Evolutionary conservation across 1,140 invertebrate genomes (phyloP), one percentile per base, ranked within the genome.

Genomic region (Pomacea maculata): DNA sequence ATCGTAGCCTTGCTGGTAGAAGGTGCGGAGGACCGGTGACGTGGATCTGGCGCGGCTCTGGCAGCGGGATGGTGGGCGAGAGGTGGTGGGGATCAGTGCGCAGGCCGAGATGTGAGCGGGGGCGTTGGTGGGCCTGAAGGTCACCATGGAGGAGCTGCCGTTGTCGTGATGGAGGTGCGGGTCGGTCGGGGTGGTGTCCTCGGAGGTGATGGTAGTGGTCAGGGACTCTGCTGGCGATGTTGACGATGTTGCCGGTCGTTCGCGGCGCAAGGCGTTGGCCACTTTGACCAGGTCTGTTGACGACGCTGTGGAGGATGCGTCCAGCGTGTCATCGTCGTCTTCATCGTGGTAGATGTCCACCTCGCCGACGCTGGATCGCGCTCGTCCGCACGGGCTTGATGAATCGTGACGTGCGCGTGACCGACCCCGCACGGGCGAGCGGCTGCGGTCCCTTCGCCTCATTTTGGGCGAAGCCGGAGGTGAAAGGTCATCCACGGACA

Each of bases 241-340:
- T 25, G 9, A n/a, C 10, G 17, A 12, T 11, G 12, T 64, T 9
- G n/a, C 19, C 52, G 45, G 29, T 45, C 71, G 9, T 21, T 77
- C 75, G 12, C 75, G 25, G 12, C 75, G 12, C 34, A 77, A 29
- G 5, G 75, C 75, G 63, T 77, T n/a, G 29, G 75, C 75, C 63
- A 77, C 75, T 67, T 78, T 78, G 17, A 78, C 61, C 15, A 78
- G 77, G 25, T 78, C 77, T 1, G 77, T 78, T 12, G 77, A 78
- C 15, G 77, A 78, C 7, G 77, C 77, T n/a, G 67, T 45, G n/a
- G 77, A 78, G 11, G 29, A 64, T 11, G 77, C 77, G 65, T 78
- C 77, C 77, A 78, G 25, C 12, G 77, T 78, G 34, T 78, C 54
- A 57, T 71, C 65, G 4, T 70, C 67, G 54, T 78, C 77, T 3